Evolutionary conservation across 2,888 invertebrate genomes (phyloP).

Genomic region (Platerodrilus igneus): DNA sequence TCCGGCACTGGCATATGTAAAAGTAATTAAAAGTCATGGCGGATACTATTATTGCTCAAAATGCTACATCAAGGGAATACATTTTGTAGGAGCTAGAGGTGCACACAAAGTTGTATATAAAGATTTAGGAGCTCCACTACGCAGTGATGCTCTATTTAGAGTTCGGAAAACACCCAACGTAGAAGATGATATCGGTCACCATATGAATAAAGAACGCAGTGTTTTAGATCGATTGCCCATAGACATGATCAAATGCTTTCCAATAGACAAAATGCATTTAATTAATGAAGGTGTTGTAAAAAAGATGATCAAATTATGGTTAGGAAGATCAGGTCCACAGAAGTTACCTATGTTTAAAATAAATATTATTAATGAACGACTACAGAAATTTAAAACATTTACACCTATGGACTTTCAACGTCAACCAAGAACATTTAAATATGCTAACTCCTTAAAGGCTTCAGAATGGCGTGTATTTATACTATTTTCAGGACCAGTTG

Average conservation of each 20-base stretch:
- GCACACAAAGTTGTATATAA: neutral
- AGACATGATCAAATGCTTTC: constrained; percentile 19
- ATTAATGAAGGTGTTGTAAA: constrained; percentile 14
- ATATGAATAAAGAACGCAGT: constrained; percentile 16
- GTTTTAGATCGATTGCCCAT: constrained; percentile 11
- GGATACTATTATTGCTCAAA: constrained; percentile 14
- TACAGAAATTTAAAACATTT: constrained; percentile 5
- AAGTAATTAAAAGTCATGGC: constrained; percentile 14
- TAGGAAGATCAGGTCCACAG: constrained; percentile 14
- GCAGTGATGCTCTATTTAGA: neutral
- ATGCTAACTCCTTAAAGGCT: constrained; percentile 10
- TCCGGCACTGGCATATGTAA: constrained; percentile 15
- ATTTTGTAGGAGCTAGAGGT: neutral
- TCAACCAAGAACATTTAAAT: constrained; percentile 11
- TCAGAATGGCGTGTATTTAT: constrained; percentile 11
- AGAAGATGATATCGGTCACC: constrained; percentile 13
- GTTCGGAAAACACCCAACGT: neutral
- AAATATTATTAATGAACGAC: constrained; percentile 8
- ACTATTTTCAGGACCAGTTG: constrained; percentile 11
- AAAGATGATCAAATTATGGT: constrained; percentile 10
- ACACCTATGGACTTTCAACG: constrained; percentile 11
- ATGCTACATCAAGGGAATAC: constrained; percentile 1
- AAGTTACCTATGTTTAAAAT: constrained; percentile 7
- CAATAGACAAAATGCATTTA: constrained; percentile 19
- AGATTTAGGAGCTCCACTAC: neutral